phyloP scores from a whole-genome alignment of 2,888 invertebrate genomes.

The Drosophila siamana region DNA sequence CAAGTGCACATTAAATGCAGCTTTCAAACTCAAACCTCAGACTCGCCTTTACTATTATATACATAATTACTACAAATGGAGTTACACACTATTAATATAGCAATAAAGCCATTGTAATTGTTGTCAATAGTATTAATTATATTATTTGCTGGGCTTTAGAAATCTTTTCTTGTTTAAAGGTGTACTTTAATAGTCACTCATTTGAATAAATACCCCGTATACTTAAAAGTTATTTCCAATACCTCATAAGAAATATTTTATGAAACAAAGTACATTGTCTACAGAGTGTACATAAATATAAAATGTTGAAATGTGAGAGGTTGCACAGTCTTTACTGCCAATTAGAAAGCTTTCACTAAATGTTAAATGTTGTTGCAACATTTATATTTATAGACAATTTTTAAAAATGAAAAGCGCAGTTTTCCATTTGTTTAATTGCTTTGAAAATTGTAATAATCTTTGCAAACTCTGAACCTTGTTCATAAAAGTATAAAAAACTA shows the following conservation, averaged over 20 bases:
- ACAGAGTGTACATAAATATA: no score
- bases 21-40: not conserved
- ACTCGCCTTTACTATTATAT: not conserved
- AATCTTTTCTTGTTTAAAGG: no score
- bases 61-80: not conserved
- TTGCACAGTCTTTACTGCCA: not conserved
- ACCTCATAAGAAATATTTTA: not conserved
- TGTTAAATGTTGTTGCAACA: not conserved
- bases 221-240: no score
- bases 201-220: no score
- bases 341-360: not conserved
- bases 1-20: constrained; percentile 1
- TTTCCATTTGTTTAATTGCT: no score
- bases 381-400: not conserved
- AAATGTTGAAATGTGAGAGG: not conserved
- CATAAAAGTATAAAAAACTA: no score
- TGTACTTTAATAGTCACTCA: no score
- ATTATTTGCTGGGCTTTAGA: no score
- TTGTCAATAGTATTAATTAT: not conserved
- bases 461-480: no score
- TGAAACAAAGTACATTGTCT: no score
- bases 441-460: no score
- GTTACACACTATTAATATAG: not conserved
- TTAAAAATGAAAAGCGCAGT: not conserved
- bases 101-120: not conserved